Evolutionary conservation across 2,113 vertebrate genomes (phyloP).

Genomic region (Lonchura striata): DNA sequence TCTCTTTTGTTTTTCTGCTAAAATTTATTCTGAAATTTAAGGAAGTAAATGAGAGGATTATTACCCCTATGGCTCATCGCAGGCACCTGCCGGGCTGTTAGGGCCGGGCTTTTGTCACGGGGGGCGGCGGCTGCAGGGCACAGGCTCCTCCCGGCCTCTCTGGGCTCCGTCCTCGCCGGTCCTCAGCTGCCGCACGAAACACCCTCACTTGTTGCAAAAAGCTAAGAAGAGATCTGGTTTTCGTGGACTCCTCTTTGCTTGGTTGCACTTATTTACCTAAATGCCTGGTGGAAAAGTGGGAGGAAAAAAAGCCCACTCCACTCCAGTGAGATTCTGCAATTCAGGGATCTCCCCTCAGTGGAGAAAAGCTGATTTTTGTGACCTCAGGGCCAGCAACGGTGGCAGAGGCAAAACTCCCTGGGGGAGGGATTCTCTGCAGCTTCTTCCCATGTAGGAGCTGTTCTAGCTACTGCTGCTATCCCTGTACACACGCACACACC

Average conservation of each 20-base stretch:
- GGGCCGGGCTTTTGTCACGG: accelerated
- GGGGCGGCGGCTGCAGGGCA: neutral
- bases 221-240: neutral
- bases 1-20: neutral
- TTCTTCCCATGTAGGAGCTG: neutral
- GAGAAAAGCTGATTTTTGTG: neutral
- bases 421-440: neutral
- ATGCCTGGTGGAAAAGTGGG: neutral
- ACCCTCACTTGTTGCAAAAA: neutral
- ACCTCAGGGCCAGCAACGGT: neutral
- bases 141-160: neutral
- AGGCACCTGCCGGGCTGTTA: neutral
- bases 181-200: neutral
- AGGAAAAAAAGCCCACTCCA: neutral
- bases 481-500: too few relatives aligned
- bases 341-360: neutral
- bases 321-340: accelerated
- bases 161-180: accelerated
- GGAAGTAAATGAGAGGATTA: neutral
- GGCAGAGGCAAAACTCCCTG: neutral
- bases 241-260: neutral
- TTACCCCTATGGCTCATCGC: neutral
- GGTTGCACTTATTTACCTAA: neutral
- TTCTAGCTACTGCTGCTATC: neutral
- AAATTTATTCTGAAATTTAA: neutral